Evolutionary conservation across 2,797 vertebrate species (phyloP).

Genomic region (Amazona finschi): DNA sequence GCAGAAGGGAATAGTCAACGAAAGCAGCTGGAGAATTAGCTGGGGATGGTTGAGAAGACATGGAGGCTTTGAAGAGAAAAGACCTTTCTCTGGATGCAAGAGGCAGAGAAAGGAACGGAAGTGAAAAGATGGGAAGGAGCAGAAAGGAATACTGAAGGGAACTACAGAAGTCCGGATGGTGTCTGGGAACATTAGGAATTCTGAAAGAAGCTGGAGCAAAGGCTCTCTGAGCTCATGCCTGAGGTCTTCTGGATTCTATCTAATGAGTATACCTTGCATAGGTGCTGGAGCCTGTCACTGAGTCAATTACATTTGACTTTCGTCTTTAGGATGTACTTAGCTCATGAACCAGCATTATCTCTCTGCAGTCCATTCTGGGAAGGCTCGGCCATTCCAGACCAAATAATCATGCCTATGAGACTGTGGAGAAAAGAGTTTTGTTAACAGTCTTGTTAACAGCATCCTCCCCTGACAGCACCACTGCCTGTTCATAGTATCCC

Average conservation of each 20-base stretch:
- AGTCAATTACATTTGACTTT: not conserved
- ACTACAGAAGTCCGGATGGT: not conserved
- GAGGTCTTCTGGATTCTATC: not conserved
- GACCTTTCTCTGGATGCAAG: not conserved
- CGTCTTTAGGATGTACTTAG: not conserved
- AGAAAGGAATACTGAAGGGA: not conserved
- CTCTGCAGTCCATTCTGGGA: rapidly evolving
- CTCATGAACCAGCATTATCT: not conserved
- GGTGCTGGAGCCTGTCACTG: not conserved
- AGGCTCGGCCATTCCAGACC: not conserved
- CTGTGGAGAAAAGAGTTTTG: not conserved
- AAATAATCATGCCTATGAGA: not conserved
- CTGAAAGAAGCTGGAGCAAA: not conserved
- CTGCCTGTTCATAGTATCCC: not conserved
- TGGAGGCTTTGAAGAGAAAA: not conserved
- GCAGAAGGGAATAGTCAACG: not conserved
- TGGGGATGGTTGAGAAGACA: not conserved
- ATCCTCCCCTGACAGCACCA: not conserved
- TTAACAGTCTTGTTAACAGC: not conserved
- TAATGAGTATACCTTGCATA: not conserved
- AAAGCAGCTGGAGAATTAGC: not conserved
- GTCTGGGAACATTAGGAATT: not conserved
- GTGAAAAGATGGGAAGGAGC: not conserved
- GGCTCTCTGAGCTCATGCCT: not conserved
- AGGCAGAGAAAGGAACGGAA: not conserved